These are phyloP conservation scores for Zaprionus lineosus DNA, from an alignment of 2,888 invertebrate genomes.

Conservation along the genomic window DNA sequence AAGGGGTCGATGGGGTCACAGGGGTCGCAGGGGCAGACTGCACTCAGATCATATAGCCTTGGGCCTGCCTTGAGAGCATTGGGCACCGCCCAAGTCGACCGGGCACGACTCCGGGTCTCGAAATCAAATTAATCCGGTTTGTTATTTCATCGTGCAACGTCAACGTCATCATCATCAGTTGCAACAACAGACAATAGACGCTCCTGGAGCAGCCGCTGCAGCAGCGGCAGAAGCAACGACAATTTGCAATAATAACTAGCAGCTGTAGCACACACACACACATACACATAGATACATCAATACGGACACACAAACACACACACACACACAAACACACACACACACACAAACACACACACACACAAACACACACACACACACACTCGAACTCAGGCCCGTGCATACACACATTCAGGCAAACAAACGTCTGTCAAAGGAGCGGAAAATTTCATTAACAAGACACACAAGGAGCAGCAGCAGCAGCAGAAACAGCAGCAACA, in stretches of 20 bases:
- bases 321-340: background rate
- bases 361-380: slow-evolving; percentile 26
- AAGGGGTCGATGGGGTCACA: slow-evolving; percentile 25
- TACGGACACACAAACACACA: slow-evolving; percentile 43
- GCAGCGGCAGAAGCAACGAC: slow-evolving; percentile 51
- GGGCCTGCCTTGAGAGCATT: slow-evolving; percentile 15
- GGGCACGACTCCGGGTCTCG: slow-evolving; percentile 34
- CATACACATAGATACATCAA: slow-evolving; percentile 46
- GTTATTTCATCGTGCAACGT: slow-evolving; percentile 80
- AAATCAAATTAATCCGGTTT: slow-evolving; percentile 81
- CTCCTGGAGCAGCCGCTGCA: slow-evolving; percentile 41
- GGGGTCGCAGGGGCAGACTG: background rate
- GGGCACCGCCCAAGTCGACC: slow-evolving; percentile 3
- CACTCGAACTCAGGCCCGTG: slow-evolving; percentile 20
- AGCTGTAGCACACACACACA: slow-evolving; percentile 26
- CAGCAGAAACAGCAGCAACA: slow-evolving; percentile 34
- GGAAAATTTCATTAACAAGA: slow-evolving; percentile 77
- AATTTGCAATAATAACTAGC: slow-evolving; percentile 76
- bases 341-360: slow-evolving; percentile 11
- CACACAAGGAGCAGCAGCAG: slow-evolving; percentile 55
- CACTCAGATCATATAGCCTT: slow-evolving; percentile 31
- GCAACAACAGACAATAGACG: slow-evolving; percentile 76
- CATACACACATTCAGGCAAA: slow-evolving; percentile 45
- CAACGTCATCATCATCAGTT: slow-evolving; percentile 73
- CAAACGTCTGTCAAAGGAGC: slow-evolving; percentile 70